Base-by-base conservation (phyloP, 2,113 vertebrate genomes). In the Nesoenas mayeri region DNA sequence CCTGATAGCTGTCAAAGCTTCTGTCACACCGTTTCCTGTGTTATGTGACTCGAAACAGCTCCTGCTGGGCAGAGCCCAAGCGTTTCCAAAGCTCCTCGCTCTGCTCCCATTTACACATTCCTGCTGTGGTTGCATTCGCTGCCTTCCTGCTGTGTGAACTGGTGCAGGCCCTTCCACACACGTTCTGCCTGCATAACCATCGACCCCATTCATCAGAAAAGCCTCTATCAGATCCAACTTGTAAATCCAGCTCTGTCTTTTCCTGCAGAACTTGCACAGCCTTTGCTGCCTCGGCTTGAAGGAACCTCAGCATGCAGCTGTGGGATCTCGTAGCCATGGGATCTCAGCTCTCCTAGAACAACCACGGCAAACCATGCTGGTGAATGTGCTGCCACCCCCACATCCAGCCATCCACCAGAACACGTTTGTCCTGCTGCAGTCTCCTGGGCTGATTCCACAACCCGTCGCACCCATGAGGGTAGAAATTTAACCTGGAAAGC, bases 121-220 rank as follows among this genome's bases (percentile, higher is more conserved):
- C 56, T 28, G 20, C 32, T 4, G 1, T 28, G 50, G 38, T 11
- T 40, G 54, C 48, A 4, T 60, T 65, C 15, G 15, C 21, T 38
- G 40, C 17, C 36, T 61, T 50, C 53, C 48, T 11, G 21, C 11
- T 10, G 24, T 56, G 34, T 7, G 13, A 38, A 38, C 0, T 6
- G 42, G 15, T 19, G 12, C 34, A 15, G 31, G 51, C 62, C 25
- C 32, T 74, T 81, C 57, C 53, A 54, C 11, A 19, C 10, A 19
- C 0, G 0, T 25, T 21, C 11, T 44, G 32, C 31, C 64, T 57
- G 54, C 8, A 4, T n/a, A 47, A 58, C 36, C 20, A 36, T 10
- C 3, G 5, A 28, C 24, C 20, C n/a, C 28, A 9, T 6, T 20
- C 15, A 47, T 48, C 31, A 54, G 42, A n/a, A 88, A 88, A 58